phyloP scores from a whole-genome alignment of 2,797 vertebrate species.

The Falco rusticolus region DNA sequence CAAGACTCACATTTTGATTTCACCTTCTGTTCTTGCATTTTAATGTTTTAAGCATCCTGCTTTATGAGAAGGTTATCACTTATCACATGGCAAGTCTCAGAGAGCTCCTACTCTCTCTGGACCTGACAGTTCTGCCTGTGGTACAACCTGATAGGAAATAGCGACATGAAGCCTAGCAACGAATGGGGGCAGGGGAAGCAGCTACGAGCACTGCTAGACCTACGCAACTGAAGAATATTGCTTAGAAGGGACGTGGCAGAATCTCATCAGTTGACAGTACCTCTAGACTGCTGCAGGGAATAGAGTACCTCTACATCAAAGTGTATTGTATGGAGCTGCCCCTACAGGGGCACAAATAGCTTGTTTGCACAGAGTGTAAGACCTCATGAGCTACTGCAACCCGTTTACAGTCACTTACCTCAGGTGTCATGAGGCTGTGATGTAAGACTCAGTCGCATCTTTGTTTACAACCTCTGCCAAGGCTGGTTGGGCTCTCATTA shows the following conservation, averaged over 20 bases:
- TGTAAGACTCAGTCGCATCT: not conserved
- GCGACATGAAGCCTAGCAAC: not conserved
- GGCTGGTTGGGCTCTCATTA: not conserved
- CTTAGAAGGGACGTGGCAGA: not conserved
- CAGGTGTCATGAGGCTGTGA: not conserved
- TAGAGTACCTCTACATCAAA: not conserved
- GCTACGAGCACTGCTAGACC: not conserved
- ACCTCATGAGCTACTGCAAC: not conserved
- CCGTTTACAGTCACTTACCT: not conserved
- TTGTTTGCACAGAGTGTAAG: not conserved
- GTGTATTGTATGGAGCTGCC: not conserved
- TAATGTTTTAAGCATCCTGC: not conserved
- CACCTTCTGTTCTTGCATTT: slow-evolving; percentile 21
- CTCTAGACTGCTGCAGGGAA: not conserved
- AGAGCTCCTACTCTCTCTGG: not conserved
- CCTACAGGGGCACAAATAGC: not conserved
- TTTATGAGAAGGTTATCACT: not conserved
- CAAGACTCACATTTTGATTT: slow-evolving; percentile 27
- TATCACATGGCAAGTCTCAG: not conserved
- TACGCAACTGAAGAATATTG: not conserved
- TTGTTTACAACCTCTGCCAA: not conserved
- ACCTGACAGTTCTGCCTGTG: not conserved
- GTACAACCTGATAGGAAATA: not conserved
- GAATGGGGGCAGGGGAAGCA: not conserved
- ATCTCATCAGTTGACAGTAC: not conserved